These are phyloP conservation scores for Hylia prasina DNA, from an alignment of 2,113 vertebrate species.

Conservation along the genomic window DNA sequence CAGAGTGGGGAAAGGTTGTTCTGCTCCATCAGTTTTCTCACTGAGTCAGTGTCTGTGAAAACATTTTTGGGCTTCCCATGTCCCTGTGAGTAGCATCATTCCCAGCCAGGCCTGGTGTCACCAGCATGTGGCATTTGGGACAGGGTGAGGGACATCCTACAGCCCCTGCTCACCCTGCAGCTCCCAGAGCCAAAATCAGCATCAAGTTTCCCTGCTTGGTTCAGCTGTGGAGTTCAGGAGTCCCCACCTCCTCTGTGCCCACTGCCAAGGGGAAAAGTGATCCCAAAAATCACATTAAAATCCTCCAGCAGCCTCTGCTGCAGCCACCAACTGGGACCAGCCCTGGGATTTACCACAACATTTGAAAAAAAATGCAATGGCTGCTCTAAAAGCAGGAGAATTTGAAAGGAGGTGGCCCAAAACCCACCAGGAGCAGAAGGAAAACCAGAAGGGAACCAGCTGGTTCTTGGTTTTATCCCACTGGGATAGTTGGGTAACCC, in stretches of 20 bases:
- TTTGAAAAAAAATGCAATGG: not conserved
- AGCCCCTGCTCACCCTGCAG: not conserved
- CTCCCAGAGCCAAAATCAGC: not conserved
- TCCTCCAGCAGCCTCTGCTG: not conserved
- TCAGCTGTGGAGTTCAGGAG: not conserved
- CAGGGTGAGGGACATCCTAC: not conserved
- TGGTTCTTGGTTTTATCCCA: not conserved
- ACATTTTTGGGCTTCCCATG: not conserved
- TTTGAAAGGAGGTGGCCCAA: not conserved
- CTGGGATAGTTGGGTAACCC: fast-evolving
- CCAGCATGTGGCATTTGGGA: not conserved
- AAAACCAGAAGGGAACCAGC: not conserved
- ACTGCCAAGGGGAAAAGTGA: not conserved
- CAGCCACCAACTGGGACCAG: not conserved
- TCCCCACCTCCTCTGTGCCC: not conserved
- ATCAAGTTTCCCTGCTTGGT: not conserved
- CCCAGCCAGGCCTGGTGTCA: not conserved
- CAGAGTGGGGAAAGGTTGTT: not conserved
- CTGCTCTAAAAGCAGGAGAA: not conserved
- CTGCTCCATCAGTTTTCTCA: not conserved
- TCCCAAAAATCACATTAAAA: not conserved
- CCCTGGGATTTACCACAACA: not conserved
- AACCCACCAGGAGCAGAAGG: not conserved
- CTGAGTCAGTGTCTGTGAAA: not conserved
- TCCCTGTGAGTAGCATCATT: not conserved